Evolutionary conservation across 2,113 vertebrate species (phyloP), one percentile per base, ranked within the genome.

Genomic region (Salminus brasiliensis): DNA sequence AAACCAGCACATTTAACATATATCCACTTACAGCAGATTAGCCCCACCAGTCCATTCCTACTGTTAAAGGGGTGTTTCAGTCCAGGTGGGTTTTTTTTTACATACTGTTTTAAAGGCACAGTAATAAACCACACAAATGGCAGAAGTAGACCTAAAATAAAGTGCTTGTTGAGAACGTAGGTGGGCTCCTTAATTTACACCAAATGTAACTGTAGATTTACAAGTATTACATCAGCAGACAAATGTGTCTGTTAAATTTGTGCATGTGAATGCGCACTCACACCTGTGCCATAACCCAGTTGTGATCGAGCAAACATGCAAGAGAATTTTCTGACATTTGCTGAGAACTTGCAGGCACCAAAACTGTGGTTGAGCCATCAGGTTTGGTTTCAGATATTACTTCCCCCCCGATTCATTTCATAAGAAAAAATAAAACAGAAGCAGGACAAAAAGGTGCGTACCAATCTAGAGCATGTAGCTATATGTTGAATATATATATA

Each of bases 351-450:
- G 16, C 0, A 52, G 55, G 32, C 11, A 69, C 29, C 62, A 39
- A 41, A 23, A 4, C 11, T 62, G 65, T 65, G 83, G 75, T 59
- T 74, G 6, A 57, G 52, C 36, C 66, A 29, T 63, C 53, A 55
- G 34, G 39, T 78, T 43, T 76, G 57, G 72, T 87, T 87, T 83
- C 84, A 86, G 72, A 70, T 23, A 39, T 69, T 32, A 89, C 88
- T 89, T 91, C 90, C 88, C 88, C 80, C 88, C 80, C 59, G 39
- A 85, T 84, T 82, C 63, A 78, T 25, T 82, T 85, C 83, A 85
- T 0, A 16, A 53, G 11, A 83, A 87, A 81, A 63, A 29, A 32
- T n/a, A 74, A 79, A 87, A 41, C 69, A 41, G 78, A 59, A 81
- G 5, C 39, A 18, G 5, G 34, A 43, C 72, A 72, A 63, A 36